Percentiles rank a stretch among this genome's conserved stretches.
Conservation (phyloP, 2,888 invertebrate genomes). For the Didymodactylos carnosus region DNA sequence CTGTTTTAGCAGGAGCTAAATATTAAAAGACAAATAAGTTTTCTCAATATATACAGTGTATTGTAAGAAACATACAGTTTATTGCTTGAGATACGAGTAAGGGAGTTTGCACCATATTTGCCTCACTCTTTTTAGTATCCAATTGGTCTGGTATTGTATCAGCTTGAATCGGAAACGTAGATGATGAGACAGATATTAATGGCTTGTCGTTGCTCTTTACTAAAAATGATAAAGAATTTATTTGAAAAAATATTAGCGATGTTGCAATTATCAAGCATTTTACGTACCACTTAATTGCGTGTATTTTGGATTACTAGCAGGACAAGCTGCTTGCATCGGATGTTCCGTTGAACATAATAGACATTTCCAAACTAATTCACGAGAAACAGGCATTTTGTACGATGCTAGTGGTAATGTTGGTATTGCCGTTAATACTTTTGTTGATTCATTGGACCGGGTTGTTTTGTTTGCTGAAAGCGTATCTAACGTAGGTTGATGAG, state of each 20-base stretch:
- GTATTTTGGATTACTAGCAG: not conserved
- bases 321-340: not conserved
- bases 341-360: not conserved
- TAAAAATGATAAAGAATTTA: not conserved
- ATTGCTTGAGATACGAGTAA: no score
- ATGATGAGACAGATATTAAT: not conserved
- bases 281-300: not conserved
- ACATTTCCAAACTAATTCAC: not conserved
- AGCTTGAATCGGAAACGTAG: not conserved
- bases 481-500: no score
- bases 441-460: no score
- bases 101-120: no score
- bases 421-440: not conserved
- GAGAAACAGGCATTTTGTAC: no score
- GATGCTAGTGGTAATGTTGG: not conserved
- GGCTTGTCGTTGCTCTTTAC: not conserved
- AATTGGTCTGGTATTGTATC: not conserved
- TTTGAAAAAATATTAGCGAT: no score
- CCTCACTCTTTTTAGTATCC: no score
- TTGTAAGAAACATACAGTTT: no score
- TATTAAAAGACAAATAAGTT: no score
- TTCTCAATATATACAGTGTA: no score
- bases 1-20: no score
- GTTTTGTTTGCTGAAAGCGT: no score
- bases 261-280: not conserved